Conservation (phyloP, 2,888 invertebrate species). For the Idaea straminata region DNA sequence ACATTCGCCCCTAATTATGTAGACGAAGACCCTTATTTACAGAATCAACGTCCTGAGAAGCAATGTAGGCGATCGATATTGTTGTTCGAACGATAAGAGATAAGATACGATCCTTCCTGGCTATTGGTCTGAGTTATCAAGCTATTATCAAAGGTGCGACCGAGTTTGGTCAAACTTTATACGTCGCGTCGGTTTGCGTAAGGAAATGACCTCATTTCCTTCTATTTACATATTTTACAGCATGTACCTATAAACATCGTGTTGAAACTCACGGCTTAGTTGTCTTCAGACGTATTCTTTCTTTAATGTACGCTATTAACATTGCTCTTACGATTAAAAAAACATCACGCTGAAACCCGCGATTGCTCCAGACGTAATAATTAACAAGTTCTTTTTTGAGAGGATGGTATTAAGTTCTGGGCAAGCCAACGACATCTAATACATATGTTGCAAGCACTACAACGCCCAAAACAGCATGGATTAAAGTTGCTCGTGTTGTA, state of each 20-base stretch:
- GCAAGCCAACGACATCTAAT: too few relatives aligned
- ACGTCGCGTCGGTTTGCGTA: not conserved
- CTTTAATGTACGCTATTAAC: too few relatives aligned
- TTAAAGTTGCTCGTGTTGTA: too few relatives aligned
- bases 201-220: not conserved
- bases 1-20: too few relatives aligned
- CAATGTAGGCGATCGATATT: not conserved
- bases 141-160: not conserved
- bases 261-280: not conserved
- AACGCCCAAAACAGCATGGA: too few relatives aligned
- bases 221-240: not conserved
- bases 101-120: slow-evolving; percentile 3
- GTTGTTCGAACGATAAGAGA: slow-evolving; percentile 4
- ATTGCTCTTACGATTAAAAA: too few relatives aligned
- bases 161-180: not conserved
- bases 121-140: not conserved
- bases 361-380: too few relatives aligned
- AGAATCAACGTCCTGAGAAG: not conserved
- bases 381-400: too few relatives aligned
- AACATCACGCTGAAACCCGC: too few relatives aligned
- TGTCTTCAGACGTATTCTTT: too few relatives aligned
- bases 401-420: too few relatives aligned
- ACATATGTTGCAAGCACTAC: too few relatives aligned
- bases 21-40: not conserved
- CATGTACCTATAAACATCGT: not conserved